Evolutionary conservation across 2,888 invertebrate genomes (phyloP).

Genomic region (Eristalis pertinax): DNA sequence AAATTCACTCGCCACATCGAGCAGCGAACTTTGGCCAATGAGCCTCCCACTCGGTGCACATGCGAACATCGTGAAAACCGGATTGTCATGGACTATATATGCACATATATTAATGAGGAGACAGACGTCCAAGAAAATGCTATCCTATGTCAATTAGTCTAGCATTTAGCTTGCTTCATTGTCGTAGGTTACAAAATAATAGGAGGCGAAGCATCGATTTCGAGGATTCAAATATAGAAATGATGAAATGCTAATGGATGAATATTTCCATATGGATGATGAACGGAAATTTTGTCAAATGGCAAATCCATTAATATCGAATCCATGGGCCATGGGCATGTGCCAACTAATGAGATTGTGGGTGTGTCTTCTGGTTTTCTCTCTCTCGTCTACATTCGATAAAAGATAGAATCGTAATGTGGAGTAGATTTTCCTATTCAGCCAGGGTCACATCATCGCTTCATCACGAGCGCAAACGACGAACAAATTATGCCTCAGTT

Average conservation of each 20-base stretch:
- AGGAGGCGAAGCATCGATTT: constrained; percentile 23
- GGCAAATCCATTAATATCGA: not conserved
- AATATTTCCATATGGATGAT: constrained; percentile 7
- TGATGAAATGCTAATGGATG: constrained; percentile 54
- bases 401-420: too few relatives aligned
- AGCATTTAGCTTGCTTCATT: constrained; percentile 62
- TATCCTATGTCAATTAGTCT: constrained; percentile 60
- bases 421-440: too few relatives aligned
- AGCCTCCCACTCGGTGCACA: constrained; percentile 37
- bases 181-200: constrained; percentile 35
- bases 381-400: too few relatives aligned
- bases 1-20: not conserved
- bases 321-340: not conserved
- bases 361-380: not conserved
- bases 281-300: not conserved
- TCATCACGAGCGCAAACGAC: constrained; percentile 16
- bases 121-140: constrained; percentile 38
- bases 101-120: not conserved
- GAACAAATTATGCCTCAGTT: constrained; percentile 68
- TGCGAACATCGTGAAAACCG: not conserved
- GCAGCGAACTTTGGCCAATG: not conserved
- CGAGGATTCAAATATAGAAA: constrained; percentile 60
- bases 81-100: not conserved
- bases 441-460: too few relatives aligned
- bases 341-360: not conserved